Base-by-base conservation (phyloP, 1,140 invertebrate genomes). In the Cylas formicarius region DNA sequence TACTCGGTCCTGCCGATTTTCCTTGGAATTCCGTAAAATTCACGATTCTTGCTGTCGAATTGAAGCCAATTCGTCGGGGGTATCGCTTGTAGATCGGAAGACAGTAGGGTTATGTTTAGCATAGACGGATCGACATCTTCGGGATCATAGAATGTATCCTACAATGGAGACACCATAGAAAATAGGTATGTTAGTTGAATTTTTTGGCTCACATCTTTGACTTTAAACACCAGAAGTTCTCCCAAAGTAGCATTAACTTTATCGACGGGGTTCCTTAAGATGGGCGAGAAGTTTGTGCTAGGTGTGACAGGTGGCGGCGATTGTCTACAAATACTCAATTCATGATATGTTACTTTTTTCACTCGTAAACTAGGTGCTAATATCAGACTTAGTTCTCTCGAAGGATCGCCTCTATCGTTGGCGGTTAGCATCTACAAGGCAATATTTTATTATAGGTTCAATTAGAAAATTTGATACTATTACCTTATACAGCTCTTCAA, bases 141-240 rank as follows among this genome's bases (percentile, higher is more conserved):
- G 1, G 78, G 78, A 71, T 95, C 92, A 61, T 83, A 90, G 70
- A 93, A 95, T 0, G 88, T 86, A 57, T 94, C 88, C 74, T 88
- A 55, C 7, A 63, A 60, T 32, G 28, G 23, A 11, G 7, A 37
- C 19, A 40, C n/a, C n/a, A n/a, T n/a, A 36, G 17, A 27, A 34
- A 44, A 38, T 11, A 36, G 29, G 17, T 40, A 10, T 29, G 18
- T 13, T 4, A 27, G 11, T 46, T 26, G n/a, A n/a, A 7, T 17
- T 46, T 19, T 33, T 16, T 33, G 26, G 59, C 68, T 74, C 65
- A 84, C 82, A 50, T 80, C 76, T 6, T 83, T 84, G 35, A 96
- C 86, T 65, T 78, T 80, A 62, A 75, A 89, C 0, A 88, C 70
- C 2, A 90, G 72, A 47, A 91, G 68, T 60, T 83, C 76, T 26